Conservation (phyloP, 2,888 invertebrate genomes). For the Eretmocerus hayati region DNA sequence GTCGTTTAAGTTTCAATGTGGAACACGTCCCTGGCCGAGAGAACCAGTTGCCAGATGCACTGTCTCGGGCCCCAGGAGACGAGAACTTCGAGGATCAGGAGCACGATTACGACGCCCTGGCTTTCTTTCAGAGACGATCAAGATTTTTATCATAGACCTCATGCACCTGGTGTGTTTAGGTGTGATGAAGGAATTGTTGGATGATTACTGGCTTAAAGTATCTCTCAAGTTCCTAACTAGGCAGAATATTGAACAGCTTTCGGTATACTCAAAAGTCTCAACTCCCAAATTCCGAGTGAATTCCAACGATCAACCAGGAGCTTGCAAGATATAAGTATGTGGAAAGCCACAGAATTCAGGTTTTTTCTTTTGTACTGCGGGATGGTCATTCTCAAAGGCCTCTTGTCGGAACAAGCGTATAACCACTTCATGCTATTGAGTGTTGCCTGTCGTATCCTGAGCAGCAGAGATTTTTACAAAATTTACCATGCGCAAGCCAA, state of each 20-base stretch:
- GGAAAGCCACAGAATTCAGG: constrained; percentile 2
- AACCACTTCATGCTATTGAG: not conserved
- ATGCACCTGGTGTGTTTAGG: not conserved
- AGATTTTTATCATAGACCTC: not conserved
- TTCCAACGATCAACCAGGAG: constrained; percentile 1
- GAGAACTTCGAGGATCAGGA: no score
- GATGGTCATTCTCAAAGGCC: not conserved
- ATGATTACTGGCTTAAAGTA: not conserved
- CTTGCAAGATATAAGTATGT: not conserved
- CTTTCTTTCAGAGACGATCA: no score
- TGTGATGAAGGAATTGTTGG: not conserved
- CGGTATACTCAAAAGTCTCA: no score
- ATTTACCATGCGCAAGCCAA: not conserved
- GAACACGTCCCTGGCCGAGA: no score
- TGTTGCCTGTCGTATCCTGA: not conserved
- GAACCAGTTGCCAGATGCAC: no score
- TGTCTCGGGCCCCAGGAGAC: no score
- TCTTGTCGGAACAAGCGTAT: not conserved
- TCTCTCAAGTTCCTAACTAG: not conserved
- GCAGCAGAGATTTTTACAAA: not conserved
- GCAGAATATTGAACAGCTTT: not conserved
- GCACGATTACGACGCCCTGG: no score
- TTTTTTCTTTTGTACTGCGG: not conserved
- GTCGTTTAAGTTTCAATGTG: no score
- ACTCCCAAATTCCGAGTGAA: not conserved